These are phyloP conservation scores for Myotis davidii DNA, from an alignment of 2,113 vertebrate species.

Conservation along the genomic window DNA sequence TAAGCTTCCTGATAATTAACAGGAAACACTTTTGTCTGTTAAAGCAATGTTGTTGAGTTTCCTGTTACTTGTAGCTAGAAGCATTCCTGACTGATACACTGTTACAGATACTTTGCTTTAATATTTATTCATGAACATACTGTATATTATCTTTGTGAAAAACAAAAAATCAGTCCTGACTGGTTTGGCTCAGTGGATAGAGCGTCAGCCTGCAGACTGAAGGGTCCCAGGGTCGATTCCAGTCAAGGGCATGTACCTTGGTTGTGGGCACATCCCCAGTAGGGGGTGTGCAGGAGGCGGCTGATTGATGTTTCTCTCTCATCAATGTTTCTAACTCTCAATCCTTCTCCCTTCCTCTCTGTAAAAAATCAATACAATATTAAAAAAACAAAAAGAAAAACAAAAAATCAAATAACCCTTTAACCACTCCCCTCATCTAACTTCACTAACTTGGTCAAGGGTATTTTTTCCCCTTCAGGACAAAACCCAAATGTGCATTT, in stretches of 20 bases:
- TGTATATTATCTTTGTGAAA: background rate
- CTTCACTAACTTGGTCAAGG: background rate
- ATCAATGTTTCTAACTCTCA: too few relatives aligned
- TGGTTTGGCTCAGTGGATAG: too few relatives aligned
- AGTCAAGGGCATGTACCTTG: too few relatives aligned
- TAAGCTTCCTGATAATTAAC: background rate
- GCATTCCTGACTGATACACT: background rate
- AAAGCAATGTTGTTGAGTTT: background rate
- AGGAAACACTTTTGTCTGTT: background rate
- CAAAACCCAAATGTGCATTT: slow-evolving; percentile 21
- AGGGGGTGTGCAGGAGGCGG: too few relatives aligned
- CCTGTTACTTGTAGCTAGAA: background rate
- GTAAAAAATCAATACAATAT: too few relatives aligned
- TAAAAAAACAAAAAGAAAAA: too few relatives aligned
- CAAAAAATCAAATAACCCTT: background rate
- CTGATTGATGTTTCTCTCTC: too few relatives aligned
- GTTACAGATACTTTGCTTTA: background rate
- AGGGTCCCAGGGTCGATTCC: too few relatives aligned
- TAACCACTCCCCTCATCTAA: background rate
- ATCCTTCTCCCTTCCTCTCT: too few relatives aligned
- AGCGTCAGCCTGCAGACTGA: too few relatives aligned
- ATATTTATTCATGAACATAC: background rate
- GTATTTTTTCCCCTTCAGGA: background rate
- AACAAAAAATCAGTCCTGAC: background rate
- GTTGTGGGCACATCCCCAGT: too few relatives aligned